A percentile compares a stretch with the other conserved stretches of the same genome.
These are phyloP conservation scores for Ianthella basta DNA, from an alignment of 37 sponge, comb jelly and placozoan species.

Conservation along the genomic window DNA sequence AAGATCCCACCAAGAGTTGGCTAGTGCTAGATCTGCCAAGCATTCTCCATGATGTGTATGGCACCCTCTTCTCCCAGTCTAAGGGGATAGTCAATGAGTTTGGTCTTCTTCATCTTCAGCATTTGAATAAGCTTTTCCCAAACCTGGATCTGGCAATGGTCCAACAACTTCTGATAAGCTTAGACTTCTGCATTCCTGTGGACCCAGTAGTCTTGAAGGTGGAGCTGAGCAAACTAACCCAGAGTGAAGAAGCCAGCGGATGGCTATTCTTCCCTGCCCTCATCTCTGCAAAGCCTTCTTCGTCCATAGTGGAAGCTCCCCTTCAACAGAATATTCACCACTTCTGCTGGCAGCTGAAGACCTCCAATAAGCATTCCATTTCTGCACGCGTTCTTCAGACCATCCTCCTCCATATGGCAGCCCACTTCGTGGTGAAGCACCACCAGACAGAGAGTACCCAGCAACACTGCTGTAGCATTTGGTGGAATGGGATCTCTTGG, in stretches of 20 bases:
- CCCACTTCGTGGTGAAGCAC: neutral
- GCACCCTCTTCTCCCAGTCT: neutral
- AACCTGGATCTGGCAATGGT: neutral
- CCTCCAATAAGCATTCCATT: neutral
- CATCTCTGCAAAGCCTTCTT: neutral
- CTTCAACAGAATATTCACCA: neutral
- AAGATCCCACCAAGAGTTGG: neutral
- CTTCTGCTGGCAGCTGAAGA: neutral
- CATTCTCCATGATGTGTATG: neutral
- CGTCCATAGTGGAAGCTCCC: too few species aligned
- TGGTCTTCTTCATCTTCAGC: neutral
- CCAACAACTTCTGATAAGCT: neutral
- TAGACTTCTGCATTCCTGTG: neutral
- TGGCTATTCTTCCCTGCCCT: neutral
- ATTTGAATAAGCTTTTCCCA: neutral
- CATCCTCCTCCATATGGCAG: neutral
- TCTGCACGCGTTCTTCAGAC: neutral
- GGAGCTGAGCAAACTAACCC: neutral
- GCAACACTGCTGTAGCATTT: neutral
- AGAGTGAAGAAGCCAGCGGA: neutral
- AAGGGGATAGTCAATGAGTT: neutral
- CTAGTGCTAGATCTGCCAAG: neutral
- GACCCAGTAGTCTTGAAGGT: neutral
- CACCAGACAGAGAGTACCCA: neutral
- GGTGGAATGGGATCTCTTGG: neutral